Evolutionary conservation across 2,888 invertebrate species (phyloP).

Genomic region (Hartigia nigra): DNA sequence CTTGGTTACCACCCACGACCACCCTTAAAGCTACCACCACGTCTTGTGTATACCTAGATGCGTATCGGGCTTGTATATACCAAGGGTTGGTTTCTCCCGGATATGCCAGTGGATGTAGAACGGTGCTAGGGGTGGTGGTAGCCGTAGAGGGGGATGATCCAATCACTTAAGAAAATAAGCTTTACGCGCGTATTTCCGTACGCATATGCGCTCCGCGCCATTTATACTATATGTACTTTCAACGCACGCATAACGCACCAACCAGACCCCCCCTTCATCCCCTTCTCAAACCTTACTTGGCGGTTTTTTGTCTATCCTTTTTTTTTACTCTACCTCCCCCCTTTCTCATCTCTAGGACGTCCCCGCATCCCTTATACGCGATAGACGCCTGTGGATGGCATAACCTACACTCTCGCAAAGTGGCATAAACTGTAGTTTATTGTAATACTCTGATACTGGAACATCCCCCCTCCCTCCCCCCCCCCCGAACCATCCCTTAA

Average conservation of each 20-base stretch:
- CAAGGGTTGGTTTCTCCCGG: neutral
- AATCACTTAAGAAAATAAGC: slow-evolving; percentile 51
- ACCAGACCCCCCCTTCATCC: neutral
- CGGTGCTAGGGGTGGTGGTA: neutral
- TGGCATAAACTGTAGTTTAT: slow-evolving; percentile 50
- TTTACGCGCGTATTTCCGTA: slow-evolving; percentile 37
- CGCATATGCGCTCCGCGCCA: slow-evolving; percentile 28
- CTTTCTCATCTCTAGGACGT: neutral
- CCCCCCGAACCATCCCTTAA: no score
- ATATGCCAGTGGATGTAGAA: neutral
- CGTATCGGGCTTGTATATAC: neutral
- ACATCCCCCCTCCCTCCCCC: slow-evolving; percentile 7
- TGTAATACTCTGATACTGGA: slow-evolving; percentile 46
- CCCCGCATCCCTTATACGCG: neutral
- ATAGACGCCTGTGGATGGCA: neutral
- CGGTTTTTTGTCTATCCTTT: neutral
- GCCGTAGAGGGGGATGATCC: slow-evolving; percentile 32
- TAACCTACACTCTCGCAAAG: slow-evolving; percentile 33
- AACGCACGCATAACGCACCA: slow-evolving; percentile 4
- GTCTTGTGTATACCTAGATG: neutral
- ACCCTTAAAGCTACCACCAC: neutral
- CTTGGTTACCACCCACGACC: neutral
- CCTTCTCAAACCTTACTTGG: neutral
- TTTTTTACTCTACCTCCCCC: neutral
- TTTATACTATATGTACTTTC: slow-evolving; percentile 16